These are phyloP conservation scores for Laterallus jamaicensis DNA, from an alignment of 2,113 vertebrate species.

Conservation along the genomic window DNA sequence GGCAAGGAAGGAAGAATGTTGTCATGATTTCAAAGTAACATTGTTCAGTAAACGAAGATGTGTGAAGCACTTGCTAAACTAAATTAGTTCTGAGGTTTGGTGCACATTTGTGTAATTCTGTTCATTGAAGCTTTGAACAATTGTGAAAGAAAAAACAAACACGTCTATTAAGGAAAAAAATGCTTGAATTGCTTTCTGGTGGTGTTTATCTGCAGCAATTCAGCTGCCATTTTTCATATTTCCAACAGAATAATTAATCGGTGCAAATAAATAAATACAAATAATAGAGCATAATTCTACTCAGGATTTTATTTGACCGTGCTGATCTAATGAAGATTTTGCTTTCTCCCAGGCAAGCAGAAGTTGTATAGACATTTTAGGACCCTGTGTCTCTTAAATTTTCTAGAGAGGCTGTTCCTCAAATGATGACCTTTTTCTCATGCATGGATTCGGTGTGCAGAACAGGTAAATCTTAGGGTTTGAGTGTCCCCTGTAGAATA, in stretches of 20 bases:
- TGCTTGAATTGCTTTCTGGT: slow-evolving; percentile 67
- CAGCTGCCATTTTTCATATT: slow-evolving; percentile 69
- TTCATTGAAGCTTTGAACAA: slow-evolving; percentile 79
- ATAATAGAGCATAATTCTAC: not conserved
- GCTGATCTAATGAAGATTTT: not conserved
- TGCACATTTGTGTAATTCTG: slow-evolving; percentile 68
- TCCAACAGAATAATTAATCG: not conserved
- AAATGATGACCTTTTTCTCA: not conserved
- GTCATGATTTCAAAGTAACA: slow-evolving; percentile 74
- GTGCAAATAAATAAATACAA: not conserved
- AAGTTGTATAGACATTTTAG: not conserved
- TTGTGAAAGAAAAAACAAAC: slow-evolving; percentile 67
- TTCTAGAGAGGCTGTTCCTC: not conserved
- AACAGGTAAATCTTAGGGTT: not conserved
- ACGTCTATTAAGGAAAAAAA: slow-evolving; percentile 58
- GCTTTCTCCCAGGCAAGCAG: not conserved
- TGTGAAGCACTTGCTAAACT: slow-evolving; percentile 77
- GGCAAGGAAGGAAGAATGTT: slow-evolving; percentile 71
- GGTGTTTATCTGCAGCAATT: slow-evolving; percentile 66
- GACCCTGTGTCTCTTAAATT: not conserved
- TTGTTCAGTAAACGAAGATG: slow-evolving; percentile 74
- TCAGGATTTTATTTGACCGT: not conserved
- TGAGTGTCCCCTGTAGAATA: not conserved
- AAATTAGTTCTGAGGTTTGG: slow-evolving; percentile 71
- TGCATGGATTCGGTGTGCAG: not conserved